Evolutionary conservation across 2,888 invertebrate species (phyloP).

Genomic region (Digitonthophagus gazella): DNA sequence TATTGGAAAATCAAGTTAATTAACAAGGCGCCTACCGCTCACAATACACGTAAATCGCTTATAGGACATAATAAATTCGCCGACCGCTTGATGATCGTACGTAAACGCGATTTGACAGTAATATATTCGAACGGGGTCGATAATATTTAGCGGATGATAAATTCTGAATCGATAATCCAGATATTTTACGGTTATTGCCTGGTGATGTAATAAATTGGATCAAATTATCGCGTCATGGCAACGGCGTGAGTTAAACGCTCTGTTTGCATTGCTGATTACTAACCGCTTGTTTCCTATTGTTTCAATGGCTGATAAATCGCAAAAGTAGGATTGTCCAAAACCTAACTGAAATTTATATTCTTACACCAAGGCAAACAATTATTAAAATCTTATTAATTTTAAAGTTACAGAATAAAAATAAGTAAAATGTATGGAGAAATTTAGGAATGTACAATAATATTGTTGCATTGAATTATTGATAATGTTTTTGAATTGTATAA

Average conservation of each 20-base stretch:
- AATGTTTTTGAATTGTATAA: too few species aligned
- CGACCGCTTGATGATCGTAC: neutral
- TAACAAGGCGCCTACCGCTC: neutral
- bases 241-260: neutral
- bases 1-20: neutral
- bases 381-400: too few species aligned
- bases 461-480: too few species aligned
- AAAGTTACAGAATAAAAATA: too few species aligned
- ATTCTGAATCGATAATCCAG: constrained; percentile 13
- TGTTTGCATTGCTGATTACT: neutral
- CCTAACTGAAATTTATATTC: too few species aligned
- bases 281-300: neutral
- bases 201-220: constrained; percentile 5
- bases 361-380: too few species aligned
- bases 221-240: constrained; percentile 6
- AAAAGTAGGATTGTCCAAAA: neutral
- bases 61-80: neutral
- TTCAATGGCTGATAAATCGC: neutral
- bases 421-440: too few species aligned
- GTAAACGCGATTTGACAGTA: constrained; percentile 9
- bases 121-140: constrained; percentile 2
- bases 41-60: neutral
- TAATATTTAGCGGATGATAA: constrained; percentile 18
- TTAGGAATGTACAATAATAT: too few species aligned
- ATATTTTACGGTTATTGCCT: constrained; percentile 15